phyloP scores from a whole-genome alignment of 2,888 invertebrate species.

The Standfussiana lucernea region DNA sequence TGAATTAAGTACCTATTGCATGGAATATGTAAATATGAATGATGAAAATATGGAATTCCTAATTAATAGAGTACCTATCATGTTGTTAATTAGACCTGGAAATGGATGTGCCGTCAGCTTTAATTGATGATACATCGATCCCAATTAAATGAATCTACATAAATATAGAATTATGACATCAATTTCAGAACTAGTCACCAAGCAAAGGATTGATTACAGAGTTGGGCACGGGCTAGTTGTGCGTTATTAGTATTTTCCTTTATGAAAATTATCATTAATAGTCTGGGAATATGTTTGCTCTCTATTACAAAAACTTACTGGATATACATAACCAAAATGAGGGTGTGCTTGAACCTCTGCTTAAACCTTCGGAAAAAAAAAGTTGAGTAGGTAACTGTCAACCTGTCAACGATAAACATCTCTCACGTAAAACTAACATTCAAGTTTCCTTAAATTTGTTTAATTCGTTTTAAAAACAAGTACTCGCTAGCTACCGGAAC shows the following conservation, averaged over 20 bases:
- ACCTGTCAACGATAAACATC: no score
- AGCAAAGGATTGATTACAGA: neutral
- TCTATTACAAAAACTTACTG: neutral
- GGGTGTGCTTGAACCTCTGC: neutral
- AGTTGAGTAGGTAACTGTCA: no score
- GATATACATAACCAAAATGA: neutral
- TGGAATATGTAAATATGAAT: no score
- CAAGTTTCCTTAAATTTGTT: neutral
- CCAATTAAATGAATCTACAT: constrained; percentile 8
- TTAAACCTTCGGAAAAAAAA: no score
- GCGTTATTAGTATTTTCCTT: no score
- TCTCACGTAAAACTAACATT: neutral
- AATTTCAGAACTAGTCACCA: neutral
- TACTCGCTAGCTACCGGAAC: neutral
- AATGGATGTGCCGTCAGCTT: constrained; percentile 5
- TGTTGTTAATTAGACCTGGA: neutral
- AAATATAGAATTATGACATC: neutral
- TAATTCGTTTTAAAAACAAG: constrained; percentile 28
- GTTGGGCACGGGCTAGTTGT: neutral
- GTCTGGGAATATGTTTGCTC: neutral
- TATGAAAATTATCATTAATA: neutral
- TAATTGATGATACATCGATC: constrained; percentile 4
- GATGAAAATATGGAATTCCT: no score
- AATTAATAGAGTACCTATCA: neutral
- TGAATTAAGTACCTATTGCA: neutral